A percentile compares a stretch with the other conserved stretches of the same genome.
phyloP scores from a whole-genome alignment of 2,797 vertebrate species.

The Sebastes diaconus region DNA sequence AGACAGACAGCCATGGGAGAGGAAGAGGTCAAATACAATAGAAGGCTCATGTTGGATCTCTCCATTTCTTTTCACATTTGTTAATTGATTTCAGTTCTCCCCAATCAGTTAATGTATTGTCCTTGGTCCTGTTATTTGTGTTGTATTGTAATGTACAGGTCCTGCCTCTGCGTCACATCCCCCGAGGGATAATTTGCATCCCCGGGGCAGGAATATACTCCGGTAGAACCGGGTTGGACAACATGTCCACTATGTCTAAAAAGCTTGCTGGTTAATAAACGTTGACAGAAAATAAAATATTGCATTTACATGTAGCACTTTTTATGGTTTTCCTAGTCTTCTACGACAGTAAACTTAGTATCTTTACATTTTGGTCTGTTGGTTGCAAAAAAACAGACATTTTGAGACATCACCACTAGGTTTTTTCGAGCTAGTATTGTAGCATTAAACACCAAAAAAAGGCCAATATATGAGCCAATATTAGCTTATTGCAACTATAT shows the following conservation, averaged over 20 bases:
- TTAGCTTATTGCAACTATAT: neutral
- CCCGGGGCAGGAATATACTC: neutral
- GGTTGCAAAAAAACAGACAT: too few species aligned
- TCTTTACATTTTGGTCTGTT: too few species aligned
- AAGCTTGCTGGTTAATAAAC: neutral
- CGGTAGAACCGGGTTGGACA: neutral
- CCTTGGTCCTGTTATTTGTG: neutral
- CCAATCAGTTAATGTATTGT: neutral
- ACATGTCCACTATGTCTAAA: neutral
- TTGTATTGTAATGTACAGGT: neutral
- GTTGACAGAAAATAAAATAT: neutral
- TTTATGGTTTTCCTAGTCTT: neutral
- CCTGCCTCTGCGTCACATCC: neutral
- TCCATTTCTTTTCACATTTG: neutral
- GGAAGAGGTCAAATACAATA: neutral
- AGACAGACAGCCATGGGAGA: conserved; percentile 2
- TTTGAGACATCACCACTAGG: too few species aligned
- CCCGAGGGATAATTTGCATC: neutral
- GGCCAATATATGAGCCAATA: neutral
- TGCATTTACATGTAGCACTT: neutral
- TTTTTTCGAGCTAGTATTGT: neutral
- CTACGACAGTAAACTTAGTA: neutral
- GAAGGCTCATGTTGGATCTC: neutral
- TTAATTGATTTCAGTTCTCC: neutral
- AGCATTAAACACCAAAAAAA: neutral